phyloP scores from a whole-genome alignment of 1,140 invertebrate genomes.

The Drosophila ironensis region DNA sequence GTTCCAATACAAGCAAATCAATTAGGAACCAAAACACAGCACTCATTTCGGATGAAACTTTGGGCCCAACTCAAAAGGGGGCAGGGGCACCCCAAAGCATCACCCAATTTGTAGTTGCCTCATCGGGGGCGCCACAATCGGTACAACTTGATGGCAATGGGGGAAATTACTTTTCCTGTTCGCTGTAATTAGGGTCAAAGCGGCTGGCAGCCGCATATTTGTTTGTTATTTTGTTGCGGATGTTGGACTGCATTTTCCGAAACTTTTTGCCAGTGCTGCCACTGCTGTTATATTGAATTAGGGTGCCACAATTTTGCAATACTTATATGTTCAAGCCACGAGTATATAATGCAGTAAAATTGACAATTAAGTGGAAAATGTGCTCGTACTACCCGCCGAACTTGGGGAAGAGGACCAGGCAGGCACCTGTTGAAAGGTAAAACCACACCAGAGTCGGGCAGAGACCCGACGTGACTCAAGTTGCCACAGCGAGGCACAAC shows the following conservation, averaged over 20 bases:
- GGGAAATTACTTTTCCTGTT: neutral
- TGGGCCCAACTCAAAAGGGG: too few species aligned
- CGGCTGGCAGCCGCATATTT: too few species aligned
- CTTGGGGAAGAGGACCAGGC: conserved; percentile 14
- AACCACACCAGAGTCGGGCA: conserved; percentile 18
- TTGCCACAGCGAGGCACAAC: conserved; percentile 30
- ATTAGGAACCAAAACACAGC: conserved; percentile 48
- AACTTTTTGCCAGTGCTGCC: too few species aligned
- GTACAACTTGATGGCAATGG: neutral
- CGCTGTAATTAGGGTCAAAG: neutral
- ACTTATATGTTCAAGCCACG: too few species aligned
- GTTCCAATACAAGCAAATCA: conserved; percentile 67
- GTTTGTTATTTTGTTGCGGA: too few species aligned
- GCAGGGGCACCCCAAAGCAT: too few species aligned
- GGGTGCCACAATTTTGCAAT: too few species aligned
- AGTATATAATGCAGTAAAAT: conserved; percentile 62
- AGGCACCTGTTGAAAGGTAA: conserved; percentile 58
- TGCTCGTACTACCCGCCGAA: neutral
- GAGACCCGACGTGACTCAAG: conserved; percentile 53
- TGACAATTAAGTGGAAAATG: conserved; percentile 39
- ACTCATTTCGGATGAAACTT: too few species aligned
- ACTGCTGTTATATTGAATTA: too few species aligned
- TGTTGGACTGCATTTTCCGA: too few species aligned
- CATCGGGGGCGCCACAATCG: neutral
- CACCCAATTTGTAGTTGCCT: neutral